Base-by-base conservation (phyloP, 2,888 invertebrate species). In the Drosophila parthenogenetica region DNA sequence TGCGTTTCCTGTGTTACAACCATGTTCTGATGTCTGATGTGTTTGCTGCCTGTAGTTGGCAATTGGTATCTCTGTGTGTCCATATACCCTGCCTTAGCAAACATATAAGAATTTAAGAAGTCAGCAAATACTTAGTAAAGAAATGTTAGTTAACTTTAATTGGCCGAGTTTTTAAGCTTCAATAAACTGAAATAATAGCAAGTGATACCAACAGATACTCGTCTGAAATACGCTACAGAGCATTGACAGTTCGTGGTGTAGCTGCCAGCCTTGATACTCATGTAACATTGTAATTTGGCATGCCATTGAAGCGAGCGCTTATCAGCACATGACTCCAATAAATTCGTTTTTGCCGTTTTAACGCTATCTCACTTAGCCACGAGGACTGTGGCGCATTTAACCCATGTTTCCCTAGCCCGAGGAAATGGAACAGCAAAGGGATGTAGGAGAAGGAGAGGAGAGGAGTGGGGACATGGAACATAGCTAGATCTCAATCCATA, bases 291-390 rank as follows among this genome's bases (percentile, higher is more conserved):
- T 89, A 89, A 86, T 86, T 86, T 89, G 88, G 86, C 78, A 70
- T 87, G 73, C 79, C 64, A 81, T 72, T 70, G 86, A 85, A 69
- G 82, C 50, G 69, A 69, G 55, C 71, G 82, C 81, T 86, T 87
- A 87, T 86, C 84, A 82, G 85, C 75, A 79, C 86, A 81, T 84
- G 89, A 88, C 90, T 84, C 81, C 83, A 89, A 87, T 87, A 87
- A 87, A 87, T 87, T 89, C 85, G 87, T 64, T 69, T 85, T 65
- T 69, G 79, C 81, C 84, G 65, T 75, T 62, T 39, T 63, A 70
- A 65, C 66, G 67, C 80, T 79, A 89, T 86, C 89, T 87, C 82
- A 81, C 77, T 74, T 71, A 81, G 50, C 48, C 48, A 35, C 43
- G 49, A 60, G 48, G 57, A 66, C 59, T 61, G 71, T 61, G 68